Base-by-base conservation (phyloP, 2,113 vertebrate genomes). In the Nothoprocta perdicaria region DNA sequence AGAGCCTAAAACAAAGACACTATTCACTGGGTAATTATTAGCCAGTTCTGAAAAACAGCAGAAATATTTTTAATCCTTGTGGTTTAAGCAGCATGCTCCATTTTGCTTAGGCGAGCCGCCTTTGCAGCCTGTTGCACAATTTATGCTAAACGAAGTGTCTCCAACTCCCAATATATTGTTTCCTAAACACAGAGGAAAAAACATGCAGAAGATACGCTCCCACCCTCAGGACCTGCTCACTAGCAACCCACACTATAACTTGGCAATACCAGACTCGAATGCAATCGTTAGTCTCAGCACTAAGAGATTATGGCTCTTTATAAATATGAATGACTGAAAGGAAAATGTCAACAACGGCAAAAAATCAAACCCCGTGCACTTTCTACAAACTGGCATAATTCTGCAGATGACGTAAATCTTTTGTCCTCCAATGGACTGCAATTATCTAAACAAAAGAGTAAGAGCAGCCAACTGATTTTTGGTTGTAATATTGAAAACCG, bases 361-460 rank as follows among this genome's bases (percentile, higher is more conserved):
- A 55, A 80, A 35, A 48, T 66, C 71, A 21, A 65, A 82, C 29
- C 90, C n/a, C 22, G 12, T 48, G 38, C 35, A 68, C 62, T 68
- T 89, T 89, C 78, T 91, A 31, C 72, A 80, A 77, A 71, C 63
- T 67, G 76, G 53, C 62, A 79, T 69, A 33, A 45, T 84, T 94
- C 23, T 68, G 80, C 69, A 66, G 48, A 53, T 43, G 90, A 83
- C 2, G 7, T 73, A 84, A 94, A 94, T 79, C 57, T 85, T 73
- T 94, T 83, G 80, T 74, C 60, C 66, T 93, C 23, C 88, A 88
- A 52, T 35, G 65, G 57, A 93, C 35, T 12, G 3, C 53, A 89
- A 93, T 89, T 92, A 90, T 95, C 62, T 80, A 79, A 97, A 95
- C 66, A 90, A 89, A 92, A 84, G 57, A 69, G 74, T 71, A 86